phyloP scores from a whole-genome alignment of 2,113 vertebrate species.

The Notarius lentiginosus region DNA sequence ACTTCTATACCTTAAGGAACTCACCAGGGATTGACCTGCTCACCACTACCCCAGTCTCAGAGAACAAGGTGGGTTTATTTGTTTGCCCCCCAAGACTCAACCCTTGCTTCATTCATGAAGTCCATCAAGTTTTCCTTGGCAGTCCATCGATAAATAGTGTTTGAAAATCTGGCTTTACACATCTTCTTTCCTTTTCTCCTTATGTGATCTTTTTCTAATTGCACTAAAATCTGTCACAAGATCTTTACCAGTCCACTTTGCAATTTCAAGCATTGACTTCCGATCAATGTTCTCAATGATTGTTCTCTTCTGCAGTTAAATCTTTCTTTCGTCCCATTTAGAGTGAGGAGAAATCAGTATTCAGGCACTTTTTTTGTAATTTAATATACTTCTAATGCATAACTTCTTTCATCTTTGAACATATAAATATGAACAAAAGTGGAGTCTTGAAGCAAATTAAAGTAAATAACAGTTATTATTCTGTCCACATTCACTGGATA shows the following conservation, averaged over 20 bases:
- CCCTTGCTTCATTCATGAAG: not conserved
- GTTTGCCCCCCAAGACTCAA: not conserved
- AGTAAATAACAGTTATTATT: no score
- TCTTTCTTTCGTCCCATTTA: no score
- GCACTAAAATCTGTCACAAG: not conserved
- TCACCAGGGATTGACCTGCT: not conserved
- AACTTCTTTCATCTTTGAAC: no score
- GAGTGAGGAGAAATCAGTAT: no score
- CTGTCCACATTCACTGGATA: no score
- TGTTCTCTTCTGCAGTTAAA: not conserved
- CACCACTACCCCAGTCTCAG: not conserved
- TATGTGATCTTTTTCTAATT: not conserved
- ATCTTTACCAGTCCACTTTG: not conserved
- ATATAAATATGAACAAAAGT: no score
- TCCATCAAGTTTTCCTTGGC: not conserved
- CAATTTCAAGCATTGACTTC: not conserved
- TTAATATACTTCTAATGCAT: no score
- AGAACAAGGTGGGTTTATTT: not conserved
- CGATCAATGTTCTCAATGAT: not conserved
- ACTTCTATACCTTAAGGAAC: not conserved
- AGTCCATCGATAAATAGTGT: not conserved
- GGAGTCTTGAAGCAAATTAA: no score
- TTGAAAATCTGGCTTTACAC: not conserved
- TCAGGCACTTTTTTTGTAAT: no score
- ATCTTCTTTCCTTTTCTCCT: not conserved